Base-by-base conservation (phyloP, 1,140 invertebrate species). In the Elymnias hypermnestra region DNA sequence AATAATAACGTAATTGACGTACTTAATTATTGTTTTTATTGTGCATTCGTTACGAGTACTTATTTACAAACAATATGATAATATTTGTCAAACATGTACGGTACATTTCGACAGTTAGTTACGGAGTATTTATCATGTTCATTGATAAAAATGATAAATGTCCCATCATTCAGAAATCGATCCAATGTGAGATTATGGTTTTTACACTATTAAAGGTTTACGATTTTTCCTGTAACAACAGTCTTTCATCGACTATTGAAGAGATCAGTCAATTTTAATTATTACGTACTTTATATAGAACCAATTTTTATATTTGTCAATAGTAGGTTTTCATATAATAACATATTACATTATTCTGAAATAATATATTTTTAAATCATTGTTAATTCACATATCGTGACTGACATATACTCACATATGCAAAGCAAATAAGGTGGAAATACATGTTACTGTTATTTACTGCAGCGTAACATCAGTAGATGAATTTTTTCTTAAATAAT, bases 131-230 rank as follows among this genome's bases (percentile, higher is more conserved):
- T 46, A 46, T 46, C 44, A 29, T 38, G 31, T 39, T 36, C 21
- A 40, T 37, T 22, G 46, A 49, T 49, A 49, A 49, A 41, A 41
- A 42, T 49, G 46, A 49, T 49, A 49, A 49, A 49, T 49, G 22
- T 4, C 22, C 46, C 6, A 25, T 37, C 19, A 42, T 49, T 49
- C 17, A 21, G 22, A 17, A 42, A 49, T 42, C 39, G 29, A 42
- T 49, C 31, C 37, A 31, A 8, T 33, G 10, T 19, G 13, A 33
- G 29, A 33, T 19, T 33, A 15, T 18, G 15, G n/a, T 22, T 29
- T 15, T 31, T 36, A 40, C 14, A 14, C 28, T 45, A 14, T 8
- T 23, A 36, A 38, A 47, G 21, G 10, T 37, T 37, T 47, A 15
- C 22, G 5, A 23, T 46, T 28, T 33, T 33, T 22, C 37, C 18